phyloP scores from a whole-genome alignment of 2,113 vertebrate species.

The Tautogolabrus adspersus region DNA sequence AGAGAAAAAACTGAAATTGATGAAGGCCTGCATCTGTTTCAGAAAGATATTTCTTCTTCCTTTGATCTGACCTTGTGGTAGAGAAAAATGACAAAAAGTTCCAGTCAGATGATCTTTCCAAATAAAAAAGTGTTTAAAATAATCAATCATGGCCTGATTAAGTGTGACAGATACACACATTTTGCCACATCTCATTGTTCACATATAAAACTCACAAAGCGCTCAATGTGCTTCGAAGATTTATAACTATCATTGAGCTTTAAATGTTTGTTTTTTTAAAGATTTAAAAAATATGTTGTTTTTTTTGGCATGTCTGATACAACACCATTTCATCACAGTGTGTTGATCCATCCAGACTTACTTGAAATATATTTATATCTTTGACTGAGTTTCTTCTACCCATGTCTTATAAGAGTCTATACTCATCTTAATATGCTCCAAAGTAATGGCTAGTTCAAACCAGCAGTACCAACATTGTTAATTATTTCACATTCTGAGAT shows the following conservation, averaged over 20 bases:
- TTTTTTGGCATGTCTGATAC: not conserved
- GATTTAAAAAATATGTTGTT: too few relatives aligned
- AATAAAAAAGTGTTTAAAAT: constrained; percentile 14
- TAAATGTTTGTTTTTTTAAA: not conserved
- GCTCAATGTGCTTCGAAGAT: not conserved
- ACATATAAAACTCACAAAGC: not conserved
- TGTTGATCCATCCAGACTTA: not conserved
- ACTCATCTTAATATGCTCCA: too few relatives aligned
- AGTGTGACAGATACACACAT: constrained; percentile 11
- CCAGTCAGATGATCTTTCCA: constrained; percentile 4
- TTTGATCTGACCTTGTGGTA: constrained; percentile 21
- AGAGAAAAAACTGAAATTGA: constrained; percentile 34
- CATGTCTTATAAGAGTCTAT: not conserved
- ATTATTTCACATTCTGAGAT: too few relatives aligned
- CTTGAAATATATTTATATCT: not conserved
- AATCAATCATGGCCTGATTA: constrained; percentile 23
- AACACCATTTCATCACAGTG: not conserved
- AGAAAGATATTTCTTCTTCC: constrained; percentile 41
- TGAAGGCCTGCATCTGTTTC: constrained; percentile 40
- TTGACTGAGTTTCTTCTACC: not conserved
- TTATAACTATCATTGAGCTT: not conserved
- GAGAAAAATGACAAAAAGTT: constrained; percentile 21
- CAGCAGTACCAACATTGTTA: too few relatives aligned
- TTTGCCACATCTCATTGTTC: not conserved
- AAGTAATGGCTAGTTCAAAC: not conserved